phyloP scores from a whole-genome alignment of 2,797 vertebrate species.

The Paguma larvata region DNA sequence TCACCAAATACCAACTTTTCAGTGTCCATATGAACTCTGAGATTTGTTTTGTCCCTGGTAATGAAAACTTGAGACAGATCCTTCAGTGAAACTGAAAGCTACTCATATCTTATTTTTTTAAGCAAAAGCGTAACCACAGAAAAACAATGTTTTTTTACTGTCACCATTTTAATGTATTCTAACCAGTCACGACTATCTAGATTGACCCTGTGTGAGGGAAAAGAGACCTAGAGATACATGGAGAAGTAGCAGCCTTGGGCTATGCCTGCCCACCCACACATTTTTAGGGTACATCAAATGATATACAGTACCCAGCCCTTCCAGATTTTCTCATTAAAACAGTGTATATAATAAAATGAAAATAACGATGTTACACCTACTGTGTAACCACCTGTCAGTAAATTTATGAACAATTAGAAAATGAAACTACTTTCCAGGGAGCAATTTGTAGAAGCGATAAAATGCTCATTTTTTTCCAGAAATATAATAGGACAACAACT shows the following conservation, averaged over 20 bases:
- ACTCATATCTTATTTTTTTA: slow-evolving; percentile 21
- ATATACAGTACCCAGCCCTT: slow-evolving; percentile 40
- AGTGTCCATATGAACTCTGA: background rate
- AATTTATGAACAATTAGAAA: slow-evolving; percentile 92
- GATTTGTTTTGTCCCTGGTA: background rate
- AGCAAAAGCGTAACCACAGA: slow-evolving; percentile 4
- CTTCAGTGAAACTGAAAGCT: background rate
- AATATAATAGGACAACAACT: slow-evolving; percentile 87
- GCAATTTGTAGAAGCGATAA: slow-evolving; percentile 87
- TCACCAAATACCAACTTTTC: background rate
- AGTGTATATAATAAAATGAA: slow-evolving; percentile 85
- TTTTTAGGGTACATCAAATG: background rate
- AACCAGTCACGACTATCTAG: background rate
- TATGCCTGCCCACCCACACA: background rate
- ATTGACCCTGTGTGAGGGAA: background rate
- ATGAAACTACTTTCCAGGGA: slow-evolving; percentile 89
- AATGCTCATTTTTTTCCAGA: slow-evolving; percentile 85
- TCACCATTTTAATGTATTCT: slow-evolving; percentile 15
- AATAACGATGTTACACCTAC: slow-evolving; percentile 87
- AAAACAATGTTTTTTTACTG: background rate
- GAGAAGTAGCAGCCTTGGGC: background rate
- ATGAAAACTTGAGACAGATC: background rate
- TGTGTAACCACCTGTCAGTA: slow-evolving; percentile 90
- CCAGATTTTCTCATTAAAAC: slow-evolving; percentile 82
- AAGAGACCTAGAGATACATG: background rate